Percentiles rank a stretch among this genome's conserved stretches.
phyloP scores from a whole-genome alignment of 1,140 invertebrate genomes.

The Temnothorax longispinosus region DNA sequence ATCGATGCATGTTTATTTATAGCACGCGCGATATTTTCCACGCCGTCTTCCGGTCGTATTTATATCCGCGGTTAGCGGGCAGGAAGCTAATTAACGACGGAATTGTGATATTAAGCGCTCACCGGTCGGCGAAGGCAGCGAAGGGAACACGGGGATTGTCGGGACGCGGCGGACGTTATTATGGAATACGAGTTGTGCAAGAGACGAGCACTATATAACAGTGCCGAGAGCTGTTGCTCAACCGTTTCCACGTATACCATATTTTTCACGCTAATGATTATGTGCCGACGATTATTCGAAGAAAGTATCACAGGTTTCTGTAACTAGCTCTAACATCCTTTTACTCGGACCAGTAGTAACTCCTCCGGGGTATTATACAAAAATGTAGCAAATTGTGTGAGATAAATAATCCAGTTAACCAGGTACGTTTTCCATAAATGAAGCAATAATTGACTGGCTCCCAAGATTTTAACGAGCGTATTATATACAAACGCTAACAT shows the following conservation, averaged over 20 bases:
- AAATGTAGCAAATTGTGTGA: not conserved
- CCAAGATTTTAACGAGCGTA: not conserved
- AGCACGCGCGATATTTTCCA: constrained; percentile 26
- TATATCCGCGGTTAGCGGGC: constrained; percentile 46
- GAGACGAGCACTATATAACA: not conserved
- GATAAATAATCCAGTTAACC: not conserved
- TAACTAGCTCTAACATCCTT: not conserved
- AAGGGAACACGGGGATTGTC: not conserved
- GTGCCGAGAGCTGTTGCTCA: not conserved
- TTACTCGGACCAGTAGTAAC: too few species aligned
- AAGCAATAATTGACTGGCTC: not conserved
- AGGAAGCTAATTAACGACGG: constrained; percentile 44
- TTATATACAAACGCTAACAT: not conserved
- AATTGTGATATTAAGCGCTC: constrained; percentile 48
- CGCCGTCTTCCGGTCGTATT: constrained; percentile 46
- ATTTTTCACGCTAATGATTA: constrained; percentile 29
- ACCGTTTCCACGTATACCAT: not conserved
- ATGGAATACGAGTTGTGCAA: constrained; percentile 17
- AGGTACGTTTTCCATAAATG: not conserved
- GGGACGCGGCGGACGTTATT: constrained; percentile 19
- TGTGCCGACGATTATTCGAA: not conserved
- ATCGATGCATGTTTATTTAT: constrained; percentile 40
- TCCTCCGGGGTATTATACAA: not conserved
- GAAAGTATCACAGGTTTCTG: not conserved
- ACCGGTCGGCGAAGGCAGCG: not conserved